These are phyloP conservation scores for Nettapus auritus DNA, from an alignment of 2,113 vertebrate genomes.

Conservation along the genomic window DNA sequence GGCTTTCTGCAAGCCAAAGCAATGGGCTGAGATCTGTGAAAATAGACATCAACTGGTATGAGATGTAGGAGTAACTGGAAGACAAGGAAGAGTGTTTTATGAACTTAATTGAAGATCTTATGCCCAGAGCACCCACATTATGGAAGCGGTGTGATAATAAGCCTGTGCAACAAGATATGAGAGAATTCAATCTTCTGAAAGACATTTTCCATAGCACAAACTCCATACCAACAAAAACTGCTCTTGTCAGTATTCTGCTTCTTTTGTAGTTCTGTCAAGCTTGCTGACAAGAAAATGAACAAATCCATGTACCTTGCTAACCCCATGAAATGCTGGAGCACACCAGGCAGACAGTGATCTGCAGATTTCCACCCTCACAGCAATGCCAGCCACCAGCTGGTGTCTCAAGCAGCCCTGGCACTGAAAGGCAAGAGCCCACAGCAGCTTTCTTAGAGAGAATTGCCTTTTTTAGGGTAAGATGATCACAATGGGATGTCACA, in stretches of 20 bases:
- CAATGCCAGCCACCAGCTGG: not conserved
- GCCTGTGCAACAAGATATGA: not conserved
- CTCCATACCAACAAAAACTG: not conserved
- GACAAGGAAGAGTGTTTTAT: not conserved
- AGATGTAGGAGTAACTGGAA: not conserved
- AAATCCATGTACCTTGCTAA: not conserved
- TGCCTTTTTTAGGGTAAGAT: not conserved
- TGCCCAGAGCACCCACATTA: not conserved
- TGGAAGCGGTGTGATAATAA: not conserved
- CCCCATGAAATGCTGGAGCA: not conserved
- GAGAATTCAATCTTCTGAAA: not conserved
- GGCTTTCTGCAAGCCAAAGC: not conserved
- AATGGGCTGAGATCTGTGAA: not conserved
- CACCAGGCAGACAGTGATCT: rapidly evolving
- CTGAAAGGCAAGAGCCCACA: not conserved
- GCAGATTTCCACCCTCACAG: not conserved
- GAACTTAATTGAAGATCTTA: not conserved
- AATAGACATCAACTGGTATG: not conserved
- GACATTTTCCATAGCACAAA: not conserved
- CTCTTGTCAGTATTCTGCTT: not conserved
- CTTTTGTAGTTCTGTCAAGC: not conserved
- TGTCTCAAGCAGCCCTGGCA: not conserved
- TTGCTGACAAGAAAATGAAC: not conserved
- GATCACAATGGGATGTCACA: not conserved
- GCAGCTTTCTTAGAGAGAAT: not conserved